Evolutionary conservation across 2,113 vertebrate genomes (phyloP).

Genomic region (Chaetodon auriga): DNA sequence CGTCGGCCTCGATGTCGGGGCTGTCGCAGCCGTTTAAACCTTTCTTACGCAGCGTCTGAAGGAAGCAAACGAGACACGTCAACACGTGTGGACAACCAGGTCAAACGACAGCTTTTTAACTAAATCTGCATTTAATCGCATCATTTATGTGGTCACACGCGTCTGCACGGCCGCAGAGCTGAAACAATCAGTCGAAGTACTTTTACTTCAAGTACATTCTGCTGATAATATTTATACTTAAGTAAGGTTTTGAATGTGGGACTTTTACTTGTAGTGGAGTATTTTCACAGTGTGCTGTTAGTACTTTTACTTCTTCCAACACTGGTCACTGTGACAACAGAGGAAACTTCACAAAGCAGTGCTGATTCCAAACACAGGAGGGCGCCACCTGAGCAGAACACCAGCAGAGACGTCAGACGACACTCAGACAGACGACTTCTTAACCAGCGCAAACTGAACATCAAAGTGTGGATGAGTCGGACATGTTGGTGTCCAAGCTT

Average conservation of each 20-base stretch:
- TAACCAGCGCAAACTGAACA: not conserved
- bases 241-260: too few relatives aligned
- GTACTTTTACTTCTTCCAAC: too few relatives aligned
- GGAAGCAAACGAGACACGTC: not conserved
- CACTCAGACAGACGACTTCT: not conserved
- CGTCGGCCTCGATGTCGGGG: conserved; percentile 97
- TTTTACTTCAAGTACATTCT: too few relatives aligned
- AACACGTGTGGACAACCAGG: not conserved
- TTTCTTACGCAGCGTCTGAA: conserved; percentile 97
- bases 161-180: not conserved
- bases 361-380: conserved; percentile 33
- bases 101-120: not conserved
- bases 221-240: too few relatives aligned
- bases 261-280: too few relatives aligned
- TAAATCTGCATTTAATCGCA: too few relatives aligned
- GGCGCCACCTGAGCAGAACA: conserved; percentile 38
- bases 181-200: too few relatives aligned
- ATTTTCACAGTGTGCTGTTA: too few relatives aligned
- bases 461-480: not conserved
- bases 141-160: too few relatives aligned
- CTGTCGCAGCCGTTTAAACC: conserved; percentile 98
- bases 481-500: not conserved
- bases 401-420: not conserved
- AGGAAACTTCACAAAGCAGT: not conserved
- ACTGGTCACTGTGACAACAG: too few relatives aligned